These are phyloP conservation scores for Cephus nigrinus DNA, from an alignment of 2,888 invertebrate species.

Conservation along the genomic window DNA sequence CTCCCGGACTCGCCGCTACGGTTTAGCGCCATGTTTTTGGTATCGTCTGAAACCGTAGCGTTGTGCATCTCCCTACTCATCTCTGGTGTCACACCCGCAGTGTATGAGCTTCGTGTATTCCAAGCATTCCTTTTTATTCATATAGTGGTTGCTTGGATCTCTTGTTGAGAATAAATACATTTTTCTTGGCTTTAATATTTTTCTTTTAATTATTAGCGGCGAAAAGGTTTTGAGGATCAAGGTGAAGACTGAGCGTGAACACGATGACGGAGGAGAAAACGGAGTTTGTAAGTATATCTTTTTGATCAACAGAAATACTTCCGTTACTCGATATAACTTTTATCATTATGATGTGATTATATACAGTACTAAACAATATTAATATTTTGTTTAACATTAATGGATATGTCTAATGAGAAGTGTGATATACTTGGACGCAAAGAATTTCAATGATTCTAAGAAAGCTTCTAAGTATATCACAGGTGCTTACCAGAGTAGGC, in stretches of 20 bases:
- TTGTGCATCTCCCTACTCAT: no score
- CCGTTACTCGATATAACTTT: constrained; percentile 19
- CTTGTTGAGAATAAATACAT: neutral
- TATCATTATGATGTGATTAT: neutral
- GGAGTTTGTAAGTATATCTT: constrained; percentile 47
- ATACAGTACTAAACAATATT: neutral
- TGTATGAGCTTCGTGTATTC: neutral
- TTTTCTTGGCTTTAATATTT: neutral
- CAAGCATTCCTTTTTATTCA: neutral
- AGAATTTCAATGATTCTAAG: neutral
- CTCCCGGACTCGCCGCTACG: no score
- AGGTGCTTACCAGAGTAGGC: neutral
- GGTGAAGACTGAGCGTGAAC: neutral
- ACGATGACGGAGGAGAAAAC: constrained; percentile 49
- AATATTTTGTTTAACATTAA: neutral
- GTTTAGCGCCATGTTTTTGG: no score
- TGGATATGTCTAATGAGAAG: neutral
- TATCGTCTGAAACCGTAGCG: no score
- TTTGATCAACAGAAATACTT: neutral
- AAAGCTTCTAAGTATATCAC: neutral
- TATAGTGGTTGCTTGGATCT: neutral
- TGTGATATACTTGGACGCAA: neutral
- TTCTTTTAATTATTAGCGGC: neutral
- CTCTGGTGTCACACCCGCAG: neutral
- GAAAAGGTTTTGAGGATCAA: neutral